Evolutionary conservation across 2,888 invertebrate genomes (phyloP).

Genomic region (Mayetiola destructor): DNA sequence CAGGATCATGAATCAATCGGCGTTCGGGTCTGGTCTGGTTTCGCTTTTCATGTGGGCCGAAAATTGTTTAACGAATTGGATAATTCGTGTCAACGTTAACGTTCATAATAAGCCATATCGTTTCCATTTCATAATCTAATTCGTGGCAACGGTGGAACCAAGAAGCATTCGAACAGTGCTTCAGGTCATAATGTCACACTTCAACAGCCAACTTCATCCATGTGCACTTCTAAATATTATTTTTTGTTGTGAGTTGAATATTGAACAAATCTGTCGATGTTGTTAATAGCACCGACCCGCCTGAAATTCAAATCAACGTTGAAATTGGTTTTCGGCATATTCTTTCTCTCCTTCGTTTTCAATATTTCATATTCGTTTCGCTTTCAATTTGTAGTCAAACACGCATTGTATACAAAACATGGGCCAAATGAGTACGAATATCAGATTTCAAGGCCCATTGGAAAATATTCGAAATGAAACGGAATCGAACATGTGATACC

Average conservation of each 20-base stretch:
- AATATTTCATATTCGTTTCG: not conserved
- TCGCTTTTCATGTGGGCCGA: not conserved
- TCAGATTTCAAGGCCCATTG: conserved; percentile 12
- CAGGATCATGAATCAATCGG: not conserved
- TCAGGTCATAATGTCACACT: too few relatives aligned
- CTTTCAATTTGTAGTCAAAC: too few relatives aligned
- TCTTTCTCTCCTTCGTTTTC: not conserved
- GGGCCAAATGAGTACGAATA: not conserved
- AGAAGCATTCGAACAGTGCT: not conserved
- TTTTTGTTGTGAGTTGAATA: too few relatives aligned
- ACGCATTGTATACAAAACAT: not conserved
- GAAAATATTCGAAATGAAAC: not conserved
- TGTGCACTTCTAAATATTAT: too few relatives aligned
- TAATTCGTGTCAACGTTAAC: not conserved
- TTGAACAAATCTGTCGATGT: too few relatives aligned
- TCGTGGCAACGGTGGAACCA: not conserved
- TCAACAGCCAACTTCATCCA: too few relatives aligned
- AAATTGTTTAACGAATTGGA: conserved; percentile 9
- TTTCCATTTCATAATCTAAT: not conserved
- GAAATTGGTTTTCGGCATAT: conserved; percentile 2
- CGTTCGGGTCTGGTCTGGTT: not conserved
- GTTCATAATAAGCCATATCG: not conserved
- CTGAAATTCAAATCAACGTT: conserved; percentile 11
- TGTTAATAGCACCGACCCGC: too few relatives aligned
- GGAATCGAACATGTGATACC: conserved; percentile 1